Conservation (phyloP, 2,797 vertebrate species). For the Rousettus madagascariensis region DNA sequence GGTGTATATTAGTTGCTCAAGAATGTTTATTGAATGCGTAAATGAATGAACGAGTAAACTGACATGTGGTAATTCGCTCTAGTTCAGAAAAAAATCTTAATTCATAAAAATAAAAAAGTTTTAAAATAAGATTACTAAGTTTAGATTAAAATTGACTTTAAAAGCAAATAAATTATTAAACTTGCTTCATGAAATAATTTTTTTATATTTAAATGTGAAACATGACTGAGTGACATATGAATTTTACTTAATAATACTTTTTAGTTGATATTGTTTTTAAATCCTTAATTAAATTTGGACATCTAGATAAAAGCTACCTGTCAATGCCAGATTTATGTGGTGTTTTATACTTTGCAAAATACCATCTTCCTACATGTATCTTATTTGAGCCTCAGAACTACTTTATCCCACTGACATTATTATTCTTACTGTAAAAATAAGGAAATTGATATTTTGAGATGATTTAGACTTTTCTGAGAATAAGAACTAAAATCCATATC, state of each 20-base stretch:
- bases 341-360: not conserved
- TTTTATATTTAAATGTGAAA: not conserved
- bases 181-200: not conserved
- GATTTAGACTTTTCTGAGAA: not conserved
- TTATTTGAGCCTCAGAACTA: not conserved
- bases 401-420: not conserved
- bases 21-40: not conserved
- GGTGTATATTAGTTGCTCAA: not conserved
- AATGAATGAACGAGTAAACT: not conserved
- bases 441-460: not conserved
- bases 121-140: not conserved
- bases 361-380: not conserved
- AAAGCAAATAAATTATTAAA: not conserved
- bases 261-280: constrained; percentile 2
- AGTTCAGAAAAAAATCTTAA: not conserved
- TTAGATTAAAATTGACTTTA: not conserved
- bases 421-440: not conserved
- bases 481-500: not conserved
- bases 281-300: constrained; percentile 8
- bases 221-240: not conserved
- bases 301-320: not conserved
- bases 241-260: not conserved
- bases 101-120: not conserved
- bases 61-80: not conserved
- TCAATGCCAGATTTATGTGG: not conserved